A percentile compares a stretch with the other conserved stretches of the same genome.
Conservation (phyloP, 2,888 invertebrate genomes). For the Apamea epomidion region DNA sequence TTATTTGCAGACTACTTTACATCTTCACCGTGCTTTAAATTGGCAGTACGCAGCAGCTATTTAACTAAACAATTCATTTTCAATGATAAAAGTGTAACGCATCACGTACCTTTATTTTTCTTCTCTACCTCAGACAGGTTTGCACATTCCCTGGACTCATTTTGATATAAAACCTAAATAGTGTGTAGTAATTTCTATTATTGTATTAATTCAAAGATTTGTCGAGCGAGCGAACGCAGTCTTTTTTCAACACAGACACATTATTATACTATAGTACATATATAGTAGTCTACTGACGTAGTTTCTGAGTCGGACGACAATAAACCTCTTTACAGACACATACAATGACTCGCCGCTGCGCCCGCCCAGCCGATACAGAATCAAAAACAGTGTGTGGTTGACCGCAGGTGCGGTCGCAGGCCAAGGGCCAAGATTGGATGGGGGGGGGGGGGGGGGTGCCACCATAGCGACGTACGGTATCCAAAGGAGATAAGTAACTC, state of each 20-base stretch:
- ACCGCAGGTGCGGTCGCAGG: no score
- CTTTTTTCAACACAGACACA: neutral
- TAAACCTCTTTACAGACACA: no score
- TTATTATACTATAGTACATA: no score
- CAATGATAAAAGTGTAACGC: neutral
- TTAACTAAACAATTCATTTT: neutral
- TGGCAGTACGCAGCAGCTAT: no score
- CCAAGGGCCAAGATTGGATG: no score
- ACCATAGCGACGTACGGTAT: no score
- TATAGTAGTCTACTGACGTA: neutral
- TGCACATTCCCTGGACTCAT: no score
- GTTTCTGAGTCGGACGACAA: neutral
- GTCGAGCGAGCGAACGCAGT: neutral
- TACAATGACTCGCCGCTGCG: no score
- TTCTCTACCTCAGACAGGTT: neutral
- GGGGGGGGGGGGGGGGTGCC: no score
- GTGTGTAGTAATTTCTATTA: neutral
- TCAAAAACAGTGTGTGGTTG: neutral
- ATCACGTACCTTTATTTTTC: slow-evolving; percentile 1
- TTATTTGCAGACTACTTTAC: neutral
- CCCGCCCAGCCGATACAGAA: neutral
- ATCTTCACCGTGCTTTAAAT: neutral
- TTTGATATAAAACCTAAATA: neutral
- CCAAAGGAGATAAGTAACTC: no score
- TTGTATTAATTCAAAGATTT: neutral